Conservation (phyloP, 2,888 invertebrate species). For the Drosophila nigritarsus region DNA sequence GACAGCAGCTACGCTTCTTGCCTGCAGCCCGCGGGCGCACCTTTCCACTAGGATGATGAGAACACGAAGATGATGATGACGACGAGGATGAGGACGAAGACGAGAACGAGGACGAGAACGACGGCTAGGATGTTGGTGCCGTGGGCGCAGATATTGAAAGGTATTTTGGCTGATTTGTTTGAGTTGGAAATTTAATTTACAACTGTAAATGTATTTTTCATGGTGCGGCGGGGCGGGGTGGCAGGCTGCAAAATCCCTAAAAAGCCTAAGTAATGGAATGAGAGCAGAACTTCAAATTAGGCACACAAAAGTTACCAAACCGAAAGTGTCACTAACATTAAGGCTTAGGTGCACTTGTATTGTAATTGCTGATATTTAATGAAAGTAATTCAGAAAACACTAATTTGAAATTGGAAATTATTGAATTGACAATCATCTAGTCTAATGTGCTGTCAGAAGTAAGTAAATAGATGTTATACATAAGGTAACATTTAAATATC, state of each 20-base stretch:
- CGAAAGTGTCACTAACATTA: slow-evolving; percentile 22
- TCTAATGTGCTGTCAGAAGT: neutral
- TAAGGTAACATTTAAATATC: neutral
- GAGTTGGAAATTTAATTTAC: slow-evolving; percentile 79
- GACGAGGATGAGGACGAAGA: neutral
- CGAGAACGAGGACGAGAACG: neutral
- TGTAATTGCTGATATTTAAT: slow-evolving; percentile 30
- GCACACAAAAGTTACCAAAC: slow-evolving; percentile 4
- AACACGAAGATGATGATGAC: slow-evolving; percentile 13
- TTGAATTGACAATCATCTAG: neutral
- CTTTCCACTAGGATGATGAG: slow-evolving; percentile 27
- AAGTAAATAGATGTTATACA: neutral
- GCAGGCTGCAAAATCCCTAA: neutral
- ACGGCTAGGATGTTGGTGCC: slow-evolving; percentile 38
- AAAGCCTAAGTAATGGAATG: slow-evolving; percentile 5
- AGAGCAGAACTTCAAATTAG: slow-evolving; percentile 9
- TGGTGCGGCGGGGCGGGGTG: neutral
- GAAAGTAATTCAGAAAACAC: neutral
- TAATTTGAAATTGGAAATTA: neutral
- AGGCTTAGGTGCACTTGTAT: slow-evolving; percentile 2
- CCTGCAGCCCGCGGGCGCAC: slow-evolving; percentile 40
- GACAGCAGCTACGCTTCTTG: slow-evolving; percentile 15
- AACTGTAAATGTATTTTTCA: slow-evolving; percentile 72
- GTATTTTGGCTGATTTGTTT: slow-evolving; percentile 79
- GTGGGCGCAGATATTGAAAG: slow-evolving; percentile 75